phyloP scores from a whole-genome alignment of 2,888 invertebrate genomes.

The Sinodicranocentrus sp. region DNA sequence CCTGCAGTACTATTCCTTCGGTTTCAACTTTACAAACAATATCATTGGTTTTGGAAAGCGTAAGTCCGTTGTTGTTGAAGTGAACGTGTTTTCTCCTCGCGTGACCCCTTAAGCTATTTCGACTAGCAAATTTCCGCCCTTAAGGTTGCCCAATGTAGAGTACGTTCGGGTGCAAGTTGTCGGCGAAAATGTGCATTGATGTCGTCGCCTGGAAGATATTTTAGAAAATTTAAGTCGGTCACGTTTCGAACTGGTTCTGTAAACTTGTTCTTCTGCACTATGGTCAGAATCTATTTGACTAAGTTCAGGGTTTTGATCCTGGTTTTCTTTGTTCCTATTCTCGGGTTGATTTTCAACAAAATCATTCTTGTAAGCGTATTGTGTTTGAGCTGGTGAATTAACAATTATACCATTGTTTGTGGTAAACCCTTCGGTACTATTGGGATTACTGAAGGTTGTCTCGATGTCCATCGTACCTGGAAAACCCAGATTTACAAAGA shows the following conservation, averaged over 20 bases:
- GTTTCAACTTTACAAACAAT: background rate
- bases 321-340: background rate
- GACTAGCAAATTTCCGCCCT: conserved; percentile 89
- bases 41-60: too few species aligned
- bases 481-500: background rate
- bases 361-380: background rate
- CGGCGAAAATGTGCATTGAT: conserved; percentile 38
- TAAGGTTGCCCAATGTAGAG: conserved; percentile 94
- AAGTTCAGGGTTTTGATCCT: too few species aligned
- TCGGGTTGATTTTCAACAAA: background rate
- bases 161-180: conserved; percentile 54
- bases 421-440: background rate
- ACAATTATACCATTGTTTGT: background rate
- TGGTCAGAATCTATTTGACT: too few species aligned
- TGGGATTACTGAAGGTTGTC: background rate
- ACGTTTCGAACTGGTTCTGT: background rate
- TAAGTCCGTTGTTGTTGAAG: too few species aligned
- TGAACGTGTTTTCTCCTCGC: conserved; percentile 82
- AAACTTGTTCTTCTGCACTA: background rate
- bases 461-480: background rate
- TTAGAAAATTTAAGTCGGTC: conserved; percentile 81
- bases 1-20: too few species aligned
- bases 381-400: background rate
- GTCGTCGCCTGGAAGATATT: conserved; percentile 28
- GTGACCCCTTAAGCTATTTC: conserved; percentile 90